Conservation (phyloP, 92 coral and sea anemone genomes). For the Epizoanthus stellaris region DNA sequence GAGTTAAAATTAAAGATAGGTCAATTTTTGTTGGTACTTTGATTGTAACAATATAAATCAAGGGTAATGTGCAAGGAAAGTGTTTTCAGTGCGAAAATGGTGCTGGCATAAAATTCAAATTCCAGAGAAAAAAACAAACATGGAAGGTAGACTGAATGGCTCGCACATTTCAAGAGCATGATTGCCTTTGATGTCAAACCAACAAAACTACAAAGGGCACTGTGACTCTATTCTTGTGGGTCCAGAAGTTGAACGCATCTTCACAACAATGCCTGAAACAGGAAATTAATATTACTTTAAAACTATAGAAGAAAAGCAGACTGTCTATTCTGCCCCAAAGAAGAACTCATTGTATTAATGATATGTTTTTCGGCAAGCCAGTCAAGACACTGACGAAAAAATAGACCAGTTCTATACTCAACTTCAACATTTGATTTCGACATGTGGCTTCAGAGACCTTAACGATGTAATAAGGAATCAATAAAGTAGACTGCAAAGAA, state of each 20-base stretch:
- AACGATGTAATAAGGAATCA: too few relatives aligned
- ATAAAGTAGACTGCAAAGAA: background rate
- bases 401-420: background rate
- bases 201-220: slow-evolving; percentile 12
- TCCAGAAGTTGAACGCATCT: slow-evolving; percentile 22
- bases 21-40: too few relatives aligned
- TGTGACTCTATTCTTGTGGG: slow-evolving; percentile 11
- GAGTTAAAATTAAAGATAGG: too few relatives aligned
- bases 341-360: background rate
- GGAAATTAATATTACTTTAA: slow-evolving; percentile 35
- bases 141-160: too few relatives aligned
- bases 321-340: slow-evolving; percentile 33
- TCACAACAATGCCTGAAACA: slow-evolving; percentile 25
- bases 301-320: slow-evolving; percentile 16
- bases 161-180: too few relatives aligned
- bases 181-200: slow-evolving; percentile 6
- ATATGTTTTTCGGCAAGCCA: slow-evolving; percentile 14
- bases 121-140: too few relatives aligned
- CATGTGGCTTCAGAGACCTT: too few relatives aligned
- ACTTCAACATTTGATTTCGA: too few relatives aligned
- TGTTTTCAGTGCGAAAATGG: too few relatives aligned
- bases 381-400: background rate
- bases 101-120: too few relatives aligned
- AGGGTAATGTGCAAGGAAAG: too few relatives aligned
- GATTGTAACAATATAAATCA: too few relatives aligned